Percentiles rank a stretch among this genome's conserved stretches.
Conservation (phyloP, 92 coral and sea anemone genomes). For the Zoanthus sansibaricus region DNA sequence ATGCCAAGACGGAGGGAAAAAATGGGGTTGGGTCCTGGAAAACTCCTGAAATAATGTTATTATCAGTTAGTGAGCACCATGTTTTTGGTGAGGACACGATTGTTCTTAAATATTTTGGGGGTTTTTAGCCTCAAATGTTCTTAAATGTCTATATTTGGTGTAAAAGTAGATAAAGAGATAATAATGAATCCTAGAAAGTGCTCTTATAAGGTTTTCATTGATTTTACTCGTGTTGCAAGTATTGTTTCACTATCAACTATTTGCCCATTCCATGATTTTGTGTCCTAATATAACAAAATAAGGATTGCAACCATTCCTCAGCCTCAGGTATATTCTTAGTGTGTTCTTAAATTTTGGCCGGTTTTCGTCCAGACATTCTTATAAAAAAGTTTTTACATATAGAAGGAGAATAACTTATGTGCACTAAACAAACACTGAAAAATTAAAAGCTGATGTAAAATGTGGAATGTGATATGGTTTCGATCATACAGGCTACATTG, state of each 20-base stretch:
- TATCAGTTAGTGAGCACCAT: too few relatives aligned
- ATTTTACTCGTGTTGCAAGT: slow-evolving; percentile 1
- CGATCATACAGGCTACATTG: not conserved
- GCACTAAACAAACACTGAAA: slow-evolving; percentile 1
- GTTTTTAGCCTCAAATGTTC: not conserved
- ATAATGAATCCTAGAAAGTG: not conserved
- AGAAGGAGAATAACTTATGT: not conserved
- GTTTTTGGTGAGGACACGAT: not conserved
- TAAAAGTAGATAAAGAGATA: slow-evolving; percentile 1
- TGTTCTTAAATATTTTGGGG: not conserved
- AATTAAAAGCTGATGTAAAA: slow-evolving; percentile 1
- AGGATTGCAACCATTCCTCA: too few relatives aligned
- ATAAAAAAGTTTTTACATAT: not conserved
- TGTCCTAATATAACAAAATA: too few relatives aligned
- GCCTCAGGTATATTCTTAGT: too few relatives aligned
- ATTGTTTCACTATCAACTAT: too few relatives aligned
- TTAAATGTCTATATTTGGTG: not conserved
- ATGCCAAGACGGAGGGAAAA: too few relatives aligned
- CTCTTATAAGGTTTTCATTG: not conserved
- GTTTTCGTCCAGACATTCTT: not conserved
- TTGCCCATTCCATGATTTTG: too few relatives aligned
- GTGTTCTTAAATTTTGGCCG: not conserved
- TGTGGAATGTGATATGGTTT: not conserved
- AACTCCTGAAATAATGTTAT: too few relatives aligned
- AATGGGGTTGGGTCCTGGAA: too few relatives aligned